These are phyloP conservation scores for Umimayanthus kanabou DNA, from an alignment of 92 coral and sea anemone species.

Conservation along the genomic window DNA sequence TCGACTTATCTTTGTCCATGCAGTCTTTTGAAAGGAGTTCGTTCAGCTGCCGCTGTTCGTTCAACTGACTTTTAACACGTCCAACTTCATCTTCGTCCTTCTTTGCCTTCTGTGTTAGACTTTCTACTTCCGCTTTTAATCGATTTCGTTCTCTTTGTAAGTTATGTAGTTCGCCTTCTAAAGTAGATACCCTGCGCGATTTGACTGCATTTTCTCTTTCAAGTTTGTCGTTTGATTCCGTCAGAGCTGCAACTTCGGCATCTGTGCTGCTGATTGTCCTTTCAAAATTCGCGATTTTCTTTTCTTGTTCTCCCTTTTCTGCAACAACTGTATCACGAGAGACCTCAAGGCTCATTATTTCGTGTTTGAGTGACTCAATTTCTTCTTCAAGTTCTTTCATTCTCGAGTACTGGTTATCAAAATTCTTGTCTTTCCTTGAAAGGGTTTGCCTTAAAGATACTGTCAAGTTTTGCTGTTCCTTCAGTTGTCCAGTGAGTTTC, in stretches of 20 bases:
- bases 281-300: conserved; percentile 61
- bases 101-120: conserved; percentile 50
- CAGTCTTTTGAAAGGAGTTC: conserved; percentile 55
- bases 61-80: conserved; percentile 60
- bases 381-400: conserved; percentile 71
- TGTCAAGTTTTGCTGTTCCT: conserved; percentile 78
- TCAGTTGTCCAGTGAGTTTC: conserved; percentile 68
- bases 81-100: conserved; percentile 66
- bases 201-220: conserved; percentile 61
- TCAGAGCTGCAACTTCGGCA: conserved; percentile 55
- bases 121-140: conserved; percentile 67
- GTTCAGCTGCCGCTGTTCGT: conserved; percentile 57
- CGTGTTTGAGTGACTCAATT: conserved; percentile 65
- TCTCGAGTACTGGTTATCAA: conserved; percentile 71
- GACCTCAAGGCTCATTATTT: conserved; percentile 71
- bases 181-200: conserved; percentile 45
- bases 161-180: conserved; percentile 55
- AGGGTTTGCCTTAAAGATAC: conserved; percentile 71
- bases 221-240: conserved; percentile 62
- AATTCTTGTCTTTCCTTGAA: conserved; percentile 65
- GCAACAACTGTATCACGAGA: conserved; percentile 64
- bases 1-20: conserved; percentile 54
- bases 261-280: conserved; percentile 58
- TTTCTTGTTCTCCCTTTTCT: conserved; percentile 65
- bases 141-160: conserved; percentile 72